phyloP scores from a whole-genome alignment of 2,797 vertebrate genomes.

The Cuculus canorus region DNA sequence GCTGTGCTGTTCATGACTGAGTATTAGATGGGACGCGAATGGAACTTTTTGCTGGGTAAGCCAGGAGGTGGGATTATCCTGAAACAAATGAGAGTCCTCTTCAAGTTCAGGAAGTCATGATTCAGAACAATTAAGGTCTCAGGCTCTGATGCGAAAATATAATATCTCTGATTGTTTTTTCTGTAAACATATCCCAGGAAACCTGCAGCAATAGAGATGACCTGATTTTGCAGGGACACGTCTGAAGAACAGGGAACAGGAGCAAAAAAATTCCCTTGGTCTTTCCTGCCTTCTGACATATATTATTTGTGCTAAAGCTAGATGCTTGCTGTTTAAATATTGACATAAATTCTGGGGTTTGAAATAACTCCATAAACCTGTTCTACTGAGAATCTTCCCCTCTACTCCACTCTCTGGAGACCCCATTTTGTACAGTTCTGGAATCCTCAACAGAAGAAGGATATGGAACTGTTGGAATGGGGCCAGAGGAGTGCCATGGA shows the following conservation, averaged over 20 bases:
- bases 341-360: neutral
- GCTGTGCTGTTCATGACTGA: neutral
- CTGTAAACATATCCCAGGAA: slow-evolving; percentile 11
- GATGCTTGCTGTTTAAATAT: neutral
- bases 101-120: slow-evolving; percentile 33
- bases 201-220: neutral
- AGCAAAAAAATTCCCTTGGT: neutral
- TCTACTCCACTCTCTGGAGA: no score
- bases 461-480: no score
- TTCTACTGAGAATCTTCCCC: neutral
- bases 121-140: slow-evolving; percentile 25
- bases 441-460: no score
- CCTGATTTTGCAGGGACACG: neutral
- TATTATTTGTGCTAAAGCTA: neutral
- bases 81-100: slow-evolving; percentile 32
- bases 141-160: neutral
- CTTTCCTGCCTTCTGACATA: neutral
- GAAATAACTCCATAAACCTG: neutral
- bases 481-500: no score
- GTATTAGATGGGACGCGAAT: slow-evolving; percentile 23
- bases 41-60: neutral
- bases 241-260: neutral
- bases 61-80: slow-evolving; percentile 32
- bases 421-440: no score
- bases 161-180: neutral